These are phyloP conservation scores for Gadopsis bispinosus DNA, from an alignment of 2,797 vertebrate genomes.

Conservation along the genomic window DNA sequence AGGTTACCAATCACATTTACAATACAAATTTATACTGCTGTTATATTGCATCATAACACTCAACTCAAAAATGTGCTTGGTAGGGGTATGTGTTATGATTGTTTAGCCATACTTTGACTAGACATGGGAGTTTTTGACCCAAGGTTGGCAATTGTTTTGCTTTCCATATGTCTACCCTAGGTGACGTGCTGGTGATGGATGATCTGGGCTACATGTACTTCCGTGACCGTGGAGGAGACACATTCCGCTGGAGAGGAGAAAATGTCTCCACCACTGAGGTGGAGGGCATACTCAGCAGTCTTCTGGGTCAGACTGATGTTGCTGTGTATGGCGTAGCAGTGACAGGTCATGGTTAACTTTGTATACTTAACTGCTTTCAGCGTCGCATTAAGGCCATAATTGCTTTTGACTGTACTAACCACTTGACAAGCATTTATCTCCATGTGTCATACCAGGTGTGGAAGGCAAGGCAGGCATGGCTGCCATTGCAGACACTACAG, in stretches of 20 bases:
- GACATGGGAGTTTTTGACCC: not conserved
- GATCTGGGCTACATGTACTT: conserved; percentile 96
- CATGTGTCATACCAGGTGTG: conserved; percentile 82
- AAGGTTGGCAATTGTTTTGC: not conserved
- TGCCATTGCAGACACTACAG: conserved; percentile 87
- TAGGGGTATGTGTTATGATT: not conserved
- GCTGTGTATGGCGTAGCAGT: conserved; percentile 91
- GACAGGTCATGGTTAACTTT: conserved; percentile 81
- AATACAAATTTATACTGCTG: not conserved
- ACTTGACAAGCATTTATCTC: conserved; percentile 6
- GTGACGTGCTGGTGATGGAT: conserved; percentile 94
- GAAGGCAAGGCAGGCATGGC: conserved; percentile 96
- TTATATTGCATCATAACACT: not conserved
- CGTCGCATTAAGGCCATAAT: not conserved
- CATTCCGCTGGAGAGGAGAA: conserved; percentile 94
- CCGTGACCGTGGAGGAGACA: conserved; percentile 91
- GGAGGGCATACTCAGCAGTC: conserved; percentile 88
- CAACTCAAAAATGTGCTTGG: not conserved
- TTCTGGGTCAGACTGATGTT: conserved; percentile 90
- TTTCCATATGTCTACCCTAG: conserved; percentile 65
- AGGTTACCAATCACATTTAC: conserved; percentile 74
- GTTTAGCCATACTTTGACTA: not conserved
- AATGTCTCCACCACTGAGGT: conserved; percentile 94
- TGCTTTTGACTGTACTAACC: not conserved
- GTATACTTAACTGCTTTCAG: not conserved